Evolutionary conservation across 1,140 invertebrate species (phyloP).

Genomic region (Drosophila sucinea): DNA sequence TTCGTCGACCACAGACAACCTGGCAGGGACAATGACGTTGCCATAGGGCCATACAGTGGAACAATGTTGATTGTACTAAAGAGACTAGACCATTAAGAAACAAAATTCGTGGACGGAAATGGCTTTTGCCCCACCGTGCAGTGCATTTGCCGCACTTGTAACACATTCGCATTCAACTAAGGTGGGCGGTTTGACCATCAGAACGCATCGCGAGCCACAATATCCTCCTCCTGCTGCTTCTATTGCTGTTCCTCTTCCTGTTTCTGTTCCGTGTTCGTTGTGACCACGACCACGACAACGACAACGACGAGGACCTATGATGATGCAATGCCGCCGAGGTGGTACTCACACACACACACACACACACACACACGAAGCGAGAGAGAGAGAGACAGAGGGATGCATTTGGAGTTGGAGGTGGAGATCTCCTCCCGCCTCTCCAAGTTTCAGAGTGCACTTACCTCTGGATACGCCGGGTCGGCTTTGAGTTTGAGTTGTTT

Average conservation of each 20-base stretch:
- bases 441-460: constrained; percentile 58
- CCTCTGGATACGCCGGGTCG: constrained; percentile 39
- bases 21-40: not conserved
- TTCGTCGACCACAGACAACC: constrained; percentile 4
- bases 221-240: not conserved
- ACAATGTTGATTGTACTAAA: not conserved
- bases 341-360: constrained; percentile 29
- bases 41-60: not conserved
- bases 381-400: constrained; percentile 31
- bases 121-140: not conserved
- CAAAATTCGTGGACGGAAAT: no score
- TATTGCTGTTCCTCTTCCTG: not conserved
- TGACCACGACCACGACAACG: constrained; percentile 22
- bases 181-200: constrained; percentile 51
- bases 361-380: constrained; percentile 24
- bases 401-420: not conserved
- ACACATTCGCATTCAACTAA: constrained; percentile 58
- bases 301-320: constrained; percentile 44
- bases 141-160: constrained; percentile 54
- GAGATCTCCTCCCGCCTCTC: constrained; percentile 4
- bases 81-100: no score
- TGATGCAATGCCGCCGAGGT: constrained; percentile 52
- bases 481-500: not conserved
- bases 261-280: constrained; percentile 19
- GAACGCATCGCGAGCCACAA: constrained; percentile 43